Evolutionary conservation across 2,797 vertebrate genomes (phyloP).

Genomic region (Apogon hyalosoma): DNA sequence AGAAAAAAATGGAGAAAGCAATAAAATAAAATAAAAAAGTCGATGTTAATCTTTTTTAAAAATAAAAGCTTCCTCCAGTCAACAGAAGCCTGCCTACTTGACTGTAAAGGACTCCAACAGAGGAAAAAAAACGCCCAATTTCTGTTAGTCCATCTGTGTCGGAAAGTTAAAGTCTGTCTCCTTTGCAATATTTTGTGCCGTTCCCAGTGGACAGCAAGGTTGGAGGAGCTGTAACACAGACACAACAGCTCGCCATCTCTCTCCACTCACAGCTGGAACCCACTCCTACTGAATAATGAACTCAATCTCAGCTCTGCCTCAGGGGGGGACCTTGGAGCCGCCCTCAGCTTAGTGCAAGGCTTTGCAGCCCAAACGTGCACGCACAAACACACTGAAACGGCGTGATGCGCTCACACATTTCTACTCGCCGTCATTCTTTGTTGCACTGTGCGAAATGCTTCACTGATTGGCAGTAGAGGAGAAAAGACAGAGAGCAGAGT

Average conservation of each 20-base stretch:
- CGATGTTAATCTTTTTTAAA: conserved; percentile 8
- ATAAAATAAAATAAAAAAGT: not conserved
- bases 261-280: conserved; percentile 68
- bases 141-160: conserved; percentile 17
- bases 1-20: not conserved
- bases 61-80: not conserved
- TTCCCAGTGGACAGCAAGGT: conserved; percentile 51
- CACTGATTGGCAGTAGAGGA: conserved; percentile 67
- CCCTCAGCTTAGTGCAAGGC: conserved; percentile 60
- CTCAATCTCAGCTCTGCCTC: conserved; percentile 70
- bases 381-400: conserved; percentile 2
- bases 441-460: conserved; percentile 53
- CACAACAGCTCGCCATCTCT: conserved; percentile 47
- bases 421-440: conserved; percentile 38
- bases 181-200: conserved; percentile 48
- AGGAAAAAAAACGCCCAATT: not conserved
- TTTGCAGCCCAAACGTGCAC: conserved; percentile 54
- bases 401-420: conserved; percentile 22
- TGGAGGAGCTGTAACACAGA: conserved; percentile 63
- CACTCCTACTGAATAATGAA: conserved; percentile 74
- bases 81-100: not conserved
- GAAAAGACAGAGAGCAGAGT: not conserved
- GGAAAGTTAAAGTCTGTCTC: conserved; percentile 45
- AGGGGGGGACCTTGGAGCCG: conserved; percentile 47
- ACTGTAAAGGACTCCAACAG: not conserved